phyloP scores from a whole-genome alignment of 2,113 vertebrate species.

The Sturnira hondurensis region DNA sequence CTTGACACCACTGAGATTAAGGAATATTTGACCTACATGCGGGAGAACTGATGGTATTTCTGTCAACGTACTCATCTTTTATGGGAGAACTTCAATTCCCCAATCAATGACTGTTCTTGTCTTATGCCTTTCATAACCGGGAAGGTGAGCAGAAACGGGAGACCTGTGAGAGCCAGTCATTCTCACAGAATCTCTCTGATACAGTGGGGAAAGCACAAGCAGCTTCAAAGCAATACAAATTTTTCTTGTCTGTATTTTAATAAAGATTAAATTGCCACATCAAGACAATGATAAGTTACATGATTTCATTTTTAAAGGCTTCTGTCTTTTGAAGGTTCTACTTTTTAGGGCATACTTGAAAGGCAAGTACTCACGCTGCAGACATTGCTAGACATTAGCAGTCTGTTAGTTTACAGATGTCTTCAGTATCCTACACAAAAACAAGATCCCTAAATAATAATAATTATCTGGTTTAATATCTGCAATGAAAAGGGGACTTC shows the following conservation, averaged over 20 bases:
- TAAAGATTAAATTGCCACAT: constrained; percentile 2
- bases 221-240: background rate
- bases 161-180: constrained; percentile 20
- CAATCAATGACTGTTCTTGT: constrained; percentile 68
- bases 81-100: constrained; percentile 62
- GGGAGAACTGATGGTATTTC: constrained; percentile 17
- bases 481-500: background rate
- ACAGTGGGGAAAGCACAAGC: background rate
- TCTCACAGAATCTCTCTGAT: constrained; percentile 27
- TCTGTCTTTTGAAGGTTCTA: constrained; percentile 21
- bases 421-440: background rate
- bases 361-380: background rate
- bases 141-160: constrained; percentile 51
- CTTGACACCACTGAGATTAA: constrained; percentile 64
- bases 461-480: constrained; percentile 35
- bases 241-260: constrained; percentile 30
- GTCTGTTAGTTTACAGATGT: background rate
- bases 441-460: background rate
- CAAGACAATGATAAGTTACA: background rate
- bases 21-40: constrained; percentile 52
- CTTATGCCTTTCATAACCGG: constrained; percentile 61
- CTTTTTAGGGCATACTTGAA: background rate
- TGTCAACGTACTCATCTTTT: constrained; percentile 56
- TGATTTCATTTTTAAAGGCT: background rate
- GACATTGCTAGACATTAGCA: background rate